Evolutionary conservation across 2,797 vertebrate genomes (phyloP), one percentile per base, ranked within the genome.

Genomic region (Syngnathus rostellatus): DNA sequence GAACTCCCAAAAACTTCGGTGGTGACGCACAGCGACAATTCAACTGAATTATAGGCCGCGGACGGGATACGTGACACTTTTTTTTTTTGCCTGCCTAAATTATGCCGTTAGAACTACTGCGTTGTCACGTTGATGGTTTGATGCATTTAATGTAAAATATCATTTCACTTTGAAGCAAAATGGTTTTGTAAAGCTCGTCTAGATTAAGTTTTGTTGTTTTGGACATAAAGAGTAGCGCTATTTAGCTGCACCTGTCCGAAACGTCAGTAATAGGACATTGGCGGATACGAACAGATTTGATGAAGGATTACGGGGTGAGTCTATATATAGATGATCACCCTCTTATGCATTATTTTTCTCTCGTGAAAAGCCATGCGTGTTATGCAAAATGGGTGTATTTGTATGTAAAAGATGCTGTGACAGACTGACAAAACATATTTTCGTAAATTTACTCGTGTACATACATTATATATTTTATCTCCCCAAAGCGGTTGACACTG

Each of bases 361-460:
- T 65, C 67, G 68, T 72, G 55, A 80, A 79, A 73, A 70, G 64
- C 77, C 40, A 54, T 62, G 72, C 77, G 59, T 39, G 72, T 67
- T 65, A 72, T 76, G 78, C 78, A 80, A 74, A 83, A 72, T 82
- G 72, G 72, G 43, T 38, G 79, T 86, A 80, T 48, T 23, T 50
- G 43, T 69, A 87, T 85, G 84, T 73, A 86, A 85, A 66, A 57
- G 71, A 71, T 51, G 25, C 62, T 74, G 75, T 64, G 68, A 73
- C 68, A 79, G 73, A 77, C 79, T 77, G 74, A 81, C 65, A 46
- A 45, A 83, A 64, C 73, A 72, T 86, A 87, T 87, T 89, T 87
- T 84, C 81, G 66, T 83, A 87, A 80, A 77, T 85, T 69, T 81
- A 79, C 74, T 83, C 80, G 74, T 80, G 75, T 80, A 82, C 72